Evolutionary conservation across 1,140 invertebrate genomes (phyloP), one percentile per base, ranked within the genome.

Genomic region (Hormaphis cornu): DNA sequence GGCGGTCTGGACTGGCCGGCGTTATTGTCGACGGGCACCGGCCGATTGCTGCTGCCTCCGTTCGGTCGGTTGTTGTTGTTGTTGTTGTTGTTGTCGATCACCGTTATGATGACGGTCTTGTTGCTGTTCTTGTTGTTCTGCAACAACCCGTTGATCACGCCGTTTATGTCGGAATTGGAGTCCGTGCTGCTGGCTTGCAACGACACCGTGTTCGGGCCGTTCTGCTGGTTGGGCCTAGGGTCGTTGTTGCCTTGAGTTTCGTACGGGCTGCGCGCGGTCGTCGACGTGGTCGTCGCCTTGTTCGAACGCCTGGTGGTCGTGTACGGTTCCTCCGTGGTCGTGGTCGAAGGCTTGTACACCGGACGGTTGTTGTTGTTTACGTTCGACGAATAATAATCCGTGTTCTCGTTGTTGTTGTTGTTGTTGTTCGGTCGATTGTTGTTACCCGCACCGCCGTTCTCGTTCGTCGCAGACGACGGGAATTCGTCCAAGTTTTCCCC

Each of bases 51-150:
- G 30, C 1, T 18, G 16, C 12, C 28, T 5, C 4, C 14, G 5
- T 30, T 44, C 8, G 58, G 24, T n/a, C 24, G 22, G 44, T 22
- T 63, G 16, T 16, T 63, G 53, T 22, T 56, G 28, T 20, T 10
- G 5, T 7, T 16, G 18, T 59, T 12, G 7, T 37, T 52, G 10
- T 59, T 30, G 4, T 71, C 59, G 10, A 63, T 53, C 7, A 71
- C 58, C 5, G 58, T 63, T 30, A 63, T 71, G 16, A 71, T 63
- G 22, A 71, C 46, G 0, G 42, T 71, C 2, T 71, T 59, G 33
- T 71, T 63, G 33, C 20, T 71, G 4, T 9, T 18, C 0, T 44
- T 30, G 0, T 37, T 16, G n/a, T 71, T 52, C 5, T 30, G 42
- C 1, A 66, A 8, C 3, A 66, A 7, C 7, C 18, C 61, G 6